phyloP scores from a whole-genome alignment of 1,140 invertebrate genomes.

The Heterodera carotae region DNA sequence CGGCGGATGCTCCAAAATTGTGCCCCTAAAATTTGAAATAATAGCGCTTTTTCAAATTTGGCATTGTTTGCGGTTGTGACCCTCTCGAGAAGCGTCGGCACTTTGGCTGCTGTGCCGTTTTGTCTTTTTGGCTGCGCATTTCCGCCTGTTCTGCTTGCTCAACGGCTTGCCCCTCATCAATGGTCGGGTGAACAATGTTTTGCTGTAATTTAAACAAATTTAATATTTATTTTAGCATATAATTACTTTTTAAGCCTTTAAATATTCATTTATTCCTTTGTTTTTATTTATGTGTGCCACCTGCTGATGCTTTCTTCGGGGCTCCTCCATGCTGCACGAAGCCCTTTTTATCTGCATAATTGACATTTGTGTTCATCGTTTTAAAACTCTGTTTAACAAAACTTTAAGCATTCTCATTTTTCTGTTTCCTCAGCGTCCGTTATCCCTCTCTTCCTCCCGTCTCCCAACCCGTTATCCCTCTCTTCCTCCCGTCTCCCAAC shows the following conservation, averaged over 20 bases:
- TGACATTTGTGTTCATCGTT: too few species aligned
- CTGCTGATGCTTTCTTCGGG: constrained; percentile 3
- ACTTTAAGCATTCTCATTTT: too few species aligned
- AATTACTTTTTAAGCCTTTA: too few species aligned
- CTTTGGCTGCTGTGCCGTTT: background rate
- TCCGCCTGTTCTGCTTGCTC: constrained; percentile 13
- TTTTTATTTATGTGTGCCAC: background rate
- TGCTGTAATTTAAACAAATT: too few species aligned
- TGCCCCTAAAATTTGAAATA: constrained; percentile 45
- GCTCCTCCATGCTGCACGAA: constrained; percentile 25
- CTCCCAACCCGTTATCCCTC: too few species aligned
- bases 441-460: too few species aligned
- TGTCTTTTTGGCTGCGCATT: background rate
- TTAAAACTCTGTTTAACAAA: too few species aligned
- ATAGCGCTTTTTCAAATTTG: background rate
- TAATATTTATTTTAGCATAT: too few species aligned
- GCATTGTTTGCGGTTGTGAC: background rate
- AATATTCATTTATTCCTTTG: too few species aligned
- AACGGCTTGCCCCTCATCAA: background rate
- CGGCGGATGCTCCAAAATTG: constrained; percentile 61
- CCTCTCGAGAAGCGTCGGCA: constrained; percentile 22
- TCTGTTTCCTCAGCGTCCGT: too few species aligned
- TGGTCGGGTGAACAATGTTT: constrained; percentile 12
- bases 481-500: too few species aligned
- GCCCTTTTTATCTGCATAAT: constrained; percentile 14